Evolutionary conservation across 2,797 vertebrate genomes (phyloP), one percentile per base, ranked within the genome.

Genomic region (Parotocinclus haroldoi): DNA sequence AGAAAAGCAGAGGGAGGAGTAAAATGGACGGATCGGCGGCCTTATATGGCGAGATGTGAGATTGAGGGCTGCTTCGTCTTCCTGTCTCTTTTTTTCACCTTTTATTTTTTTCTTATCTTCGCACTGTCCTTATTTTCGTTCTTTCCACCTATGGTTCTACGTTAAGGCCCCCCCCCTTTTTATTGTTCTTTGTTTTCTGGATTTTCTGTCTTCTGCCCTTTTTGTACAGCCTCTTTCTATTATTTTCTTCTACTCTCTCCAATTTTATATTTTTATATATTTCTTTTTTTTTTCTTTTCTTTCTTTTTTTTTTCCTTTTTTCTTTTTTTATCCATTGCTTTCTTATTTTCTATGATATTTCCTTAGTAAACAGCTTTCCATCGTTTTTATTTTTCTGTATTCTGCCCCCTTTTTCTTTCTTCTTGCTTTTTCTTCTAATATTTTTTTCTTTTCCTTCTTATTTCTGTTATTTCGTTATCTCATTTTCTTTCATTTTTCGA

Each of bases 161-260:
- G 27, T 27, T 27, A 27, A 27, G 2, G 5, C 27, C 5, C 27
- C 12, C 12, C 42, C 17, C 17, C 16, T 51, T 8, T 27, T 13
- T n/a, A 11, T 11, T 27, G 0, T 14, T 50, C n/a, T 48, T n/a
- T 16, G 6, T 17, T 12, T 18, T 9, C 16, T 58, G 3, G 19
- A 9, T 8, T 18, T 12, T 18, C 11, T 44, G 1, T 27, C 17
- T 72, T 69, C 78, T 75, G 72, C 51, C 77, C 5, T 27, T 27
- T 27, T 27, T 27, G 2, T 5, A 27, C 27, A 27, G 27, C 27
- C n/a, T n/a, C 56, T 54, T 60, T 62, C 63, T 9, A 65, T 69
- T n/a, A n/a, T n/a, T n/a, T n/a, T 67, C 72, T 58, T 63, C 1
- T 58, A 66, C 54, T 73, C 58, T 36, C 65, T 54, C 8, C 58